Base-by-base conservation (phyloP, 2,113 vertebrate genomes). In the Suncus etruscus region DNA sequence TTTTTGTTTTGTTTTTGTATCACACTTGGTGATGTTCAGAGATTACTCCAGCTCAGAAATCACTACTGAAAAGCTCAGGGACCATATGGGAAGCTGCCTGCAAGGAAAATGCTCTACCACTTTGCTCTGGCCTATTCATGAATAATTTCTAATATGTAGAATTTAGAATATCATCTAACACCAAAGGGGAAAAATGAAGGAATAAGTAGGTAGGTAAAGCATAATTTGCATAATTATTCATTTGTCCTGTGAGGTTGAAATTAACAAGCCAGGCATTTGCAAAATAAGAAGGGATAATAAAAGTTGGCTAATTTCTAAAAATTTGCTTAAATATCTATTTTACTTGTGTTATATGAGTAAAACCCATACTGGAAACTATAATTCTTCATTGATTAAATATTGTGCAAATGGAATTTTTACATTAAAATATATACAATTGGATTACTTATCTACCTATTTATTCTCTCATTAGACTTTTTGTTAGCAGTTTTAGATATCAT, bases 391-490 rank as follows among this genome's bases (percentile, higher is more conserved):
- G 5, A 15, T 81, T 16, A 45, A 81, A 82, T 70, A 7, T 65
- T 89, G 24, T 25, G 83, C 69, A 47, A 29, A 72, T 88, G 9
- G 32, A 32, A 69, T 85, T 86, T 89, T 88, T 66, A 80, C 29
- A 82, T 73, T 82, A 9, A 82, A 51, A 88, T 86, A 47, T 32
- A 72, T 32, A 48, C 86, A 88, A 87, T 91, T 89, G 68, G 18
- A 90, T 91, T 87, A 78, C 83, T 72, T 93, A 16, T 66, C 51
- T 25, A 50, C 75, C 45, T 0, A n/a, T 65, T 92, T 83, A 68
- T 86, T 74, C 76, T 86, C 20, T n/a, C 50, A 70, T 61, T 91
- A 32, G 39, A 54, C 65, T 86, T 78, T 91, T 82, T 83, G 74
- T 87, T 89, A 86, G 8, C 10, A 11, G 3, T 51, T 29, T 91